Conservation (phyloP, 2,113 vertebrate species). For the Phocoena sinus region DNA sequence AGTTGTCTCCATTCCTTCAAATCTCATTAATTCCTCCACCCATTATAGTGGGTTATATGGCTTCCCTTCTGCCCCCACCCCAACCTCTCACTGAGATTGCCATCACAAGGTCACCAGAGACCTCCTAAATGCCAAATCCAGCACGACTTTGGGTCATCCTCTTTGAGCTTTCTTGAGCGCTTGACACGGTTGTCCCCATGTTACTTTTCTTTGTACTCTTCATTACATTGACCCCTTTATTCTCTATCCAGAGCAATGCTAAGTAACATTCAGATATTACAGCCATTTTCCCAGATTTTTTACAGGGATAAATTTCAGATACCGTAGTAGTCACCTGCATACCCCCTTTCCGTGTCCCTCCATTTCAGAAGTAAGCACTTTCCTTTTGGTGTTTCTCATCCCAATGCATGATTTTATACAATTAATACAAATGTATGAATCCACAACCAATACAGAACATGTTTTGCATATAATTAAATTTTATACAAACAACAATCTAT, state of each 20-base stretch:
- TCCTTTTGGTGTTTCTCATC: not conserved
- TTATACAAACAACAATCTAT: not conserved
- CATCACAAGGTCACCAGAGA: not conserved
- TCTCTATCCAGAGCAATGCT: not conserved
- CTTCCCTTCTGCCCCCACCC: not conserved
- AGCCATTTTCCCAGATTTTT: not conserved
- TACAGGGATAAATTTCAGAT: not conserved
- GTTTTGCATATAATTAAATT: conserved; percentile 1
- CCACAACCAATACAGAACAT: not conserved
- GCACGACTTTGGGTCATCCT: not conserved
- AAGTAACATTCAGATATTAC: not conserved
- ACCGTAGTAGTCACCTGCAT: not conserved
- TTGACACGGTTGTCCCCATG: not conserved
- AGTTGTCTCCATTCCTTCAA: not conserved
- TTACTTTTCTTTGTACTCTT: not conserved
- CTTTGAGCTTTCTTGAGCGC: not conserved
- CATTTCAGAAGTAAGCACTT: not conserved
- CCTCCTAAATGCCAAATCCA: not conserved
- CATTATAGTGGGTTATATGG: not conserved
- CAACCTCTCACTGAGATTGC: not conserved
- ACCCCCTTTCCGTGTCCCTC: not conserved
- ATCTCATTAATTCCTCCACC: not conserved
- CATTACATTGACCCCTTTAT: not conserved
- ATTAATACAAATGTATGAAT: not conserved
- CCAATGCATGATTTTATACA: not conserved